Base-by-base conservation (phyloP, 2,113 vertebrate species). In the Mastomys natalensis region DNA sequence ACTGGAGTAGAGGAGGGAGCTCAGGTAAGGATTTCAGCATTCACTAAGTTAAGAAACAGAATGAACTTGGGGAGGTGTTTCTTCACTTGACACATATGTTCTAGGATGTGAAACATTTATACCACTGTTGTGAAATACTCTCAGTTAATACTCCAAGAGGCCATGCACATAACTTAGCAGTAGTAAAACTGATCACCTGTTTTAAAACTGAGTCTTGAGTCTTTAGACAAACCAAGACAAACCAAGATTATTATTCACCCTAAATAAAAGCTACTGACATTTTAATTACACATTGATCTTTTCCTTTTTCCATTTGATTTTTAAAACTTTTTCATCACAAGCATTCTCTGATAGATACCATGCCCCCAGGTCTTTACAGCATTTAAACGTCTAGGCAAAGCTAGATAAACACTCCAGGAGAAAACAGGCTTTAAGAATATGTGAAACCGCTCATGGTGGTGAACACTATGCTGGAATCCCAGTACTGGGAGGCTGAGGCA, bases 1-100 rank as follows among this genome's bases (percentile, higher is more conserved):
- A 99, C 99, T n/a, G 99, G 98, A 60, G 45, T 98, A 58, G 98
- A 99, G 95, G 98, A 99, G 81, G 86, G 95, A 81, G 93, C 96
- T 92, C 98, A 98, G 98, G 99, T 99, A 98, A 96, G 95, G 48
- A 62, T 90, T 96, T 92, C 64, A 84, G 34, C 53, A 77, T 40
- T 92, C 74, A 88, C 26, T 87, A n/a, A 64, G 31, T 93, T 85
- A 43, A 86, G 94, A 78, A 93, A 78, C 89, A 76, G 90, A 97
- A 86, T 93, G 68, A 48, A 43, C 7, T 74, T 87, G 45, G 24
- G 48, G 0, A 64, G 43, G 1, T 74, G 8, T 85, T 31, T 86
- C 91, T 68, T 45, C 93, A 3, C 45, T 73, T 96, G 45, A 91
- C 84, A 86, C 7, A 81, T 91, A 62, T 91, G 12, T 91, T 95